Evolutionary conservation across 2,113 vertebrate species (phyloP).

Genomic region (Piaya cayana): DNA sequence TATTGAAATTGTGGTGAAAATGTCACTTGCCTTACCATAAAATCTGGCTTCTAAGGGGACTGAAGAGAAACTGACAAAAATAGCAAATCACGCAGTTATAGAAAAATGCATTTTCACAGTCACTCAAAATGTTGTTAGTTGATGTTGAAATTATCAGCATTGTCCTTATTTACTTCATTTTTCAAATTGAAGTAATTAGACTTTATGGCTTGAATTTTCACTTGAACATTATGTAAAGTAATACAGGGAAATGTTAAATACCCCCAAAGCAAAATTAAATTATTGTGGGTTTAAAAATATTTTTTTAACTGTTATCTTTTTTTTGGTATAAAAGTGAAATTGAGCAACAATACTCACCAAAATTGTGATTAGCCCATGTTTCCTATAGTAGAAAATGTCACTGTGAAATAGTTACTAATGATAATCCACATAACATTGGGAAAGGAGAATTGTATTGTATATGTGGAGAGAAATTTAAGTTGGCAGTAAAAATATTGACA

Average conservation of each 20-base stretch:
- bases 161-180: not conserved
- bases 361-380: not conserved
- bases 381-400: not conserved
- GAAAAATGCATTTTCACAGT: not conserved
- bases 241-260: not conserved
- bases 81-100: not conserved
- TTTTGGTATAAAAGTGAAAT: not conserved
- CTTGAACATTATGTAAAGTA: not conserved
- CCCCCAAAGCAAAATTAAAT: not conserved
- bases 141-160: not conserved
- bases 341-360: not conserved
- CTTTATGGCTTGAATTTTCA: not conserved
- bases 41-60: not conserved
- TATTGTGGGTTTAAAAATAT: not conserved
- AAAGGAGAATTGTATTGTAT: slow-evolving; percentile 30
- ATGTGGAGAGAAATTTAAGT: slow-evolving; percentile 51
- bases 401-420: slow-evolving; percentile 43
- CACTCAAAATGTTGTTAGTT: not conserved
- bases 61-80: not conserved
- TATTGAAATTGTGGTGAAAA: not conserved
- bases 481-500: slow-evolving; percentile 74
- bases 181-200: not conserved
- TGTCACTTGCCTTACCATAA: not conserved
- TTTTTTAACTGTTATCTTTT: not conserved
- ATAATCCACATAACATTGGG: slow-evolving; percentile 28